phyloP scores from a whole-genome alignment of 2,888 invertebrate species.

The Mesorhabditis spiculigera region DNA sequence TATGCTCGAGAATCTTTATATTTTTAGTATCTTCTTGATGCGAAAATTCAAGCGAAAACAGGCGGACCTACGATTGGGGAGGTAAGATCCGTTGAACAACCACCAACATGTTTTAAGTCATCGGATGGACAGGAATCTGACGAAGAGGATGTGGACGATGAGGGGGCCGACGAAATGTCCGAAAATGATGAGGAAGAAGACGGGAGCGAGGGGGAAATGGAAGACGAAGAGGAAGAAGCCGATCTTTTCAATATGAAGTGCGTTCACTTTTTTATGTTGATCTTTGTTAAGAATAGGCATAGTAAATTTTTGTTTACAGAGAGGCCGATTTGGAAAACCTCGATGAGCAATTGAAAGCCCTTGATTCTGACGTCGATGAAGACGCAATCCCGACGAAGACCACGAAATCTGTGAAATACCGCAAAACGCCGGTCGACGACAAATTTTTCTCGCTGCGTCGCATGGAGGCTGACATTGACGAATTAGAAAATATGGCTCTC shows the following conservation, averaged over 20 bases:
- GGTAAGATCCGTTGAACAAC: too few relatives aligned
- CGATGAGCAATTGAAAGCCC: neutral
- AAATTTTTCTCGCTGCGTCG: constrained; percentile 32
- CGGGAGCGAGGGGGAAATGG: constrained; percentile 16
- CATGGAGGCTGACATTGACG: constrained; percentile 21
- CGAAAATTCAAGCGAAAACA: neutral
- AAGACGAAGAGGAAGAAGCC: constrained; percentile 23
- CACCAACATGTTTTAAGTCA: neutral
- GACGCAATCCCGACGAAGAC: constrained; percentile 15
- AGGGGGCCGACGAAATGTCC: constrained; percentile 18
- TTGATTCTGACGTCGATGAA: neutral
- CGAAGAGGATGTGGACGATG: constrained; percentile 15
- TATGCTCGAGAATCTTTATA: neutral
- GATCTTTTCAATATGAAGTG: constrained; percentile 28
- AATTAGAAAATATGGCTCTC: constrained; percentile 24
- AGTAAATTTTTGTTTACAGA: constrained; percentile 11
- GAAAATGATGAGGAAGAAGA: constrained; percentile 21
- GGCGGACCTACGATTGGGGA: neutral
- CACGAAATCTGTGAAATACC: constrained; percentile 17
- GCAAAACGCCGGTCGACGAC: constrained; percentile 33
- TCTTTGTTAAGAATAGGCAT: too few relatives aligned
- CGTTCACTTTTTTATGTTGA: neutral
- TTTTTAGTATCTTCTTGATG: neutral
- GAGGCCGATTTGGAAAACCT: constrained; percentile 28
- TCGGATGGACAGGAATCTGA: constrained; percentile 16